Evolutionary conservation across 2,113 vertebrate species (phyloP).

Genomic region (Myotis brandtii): DNA sequence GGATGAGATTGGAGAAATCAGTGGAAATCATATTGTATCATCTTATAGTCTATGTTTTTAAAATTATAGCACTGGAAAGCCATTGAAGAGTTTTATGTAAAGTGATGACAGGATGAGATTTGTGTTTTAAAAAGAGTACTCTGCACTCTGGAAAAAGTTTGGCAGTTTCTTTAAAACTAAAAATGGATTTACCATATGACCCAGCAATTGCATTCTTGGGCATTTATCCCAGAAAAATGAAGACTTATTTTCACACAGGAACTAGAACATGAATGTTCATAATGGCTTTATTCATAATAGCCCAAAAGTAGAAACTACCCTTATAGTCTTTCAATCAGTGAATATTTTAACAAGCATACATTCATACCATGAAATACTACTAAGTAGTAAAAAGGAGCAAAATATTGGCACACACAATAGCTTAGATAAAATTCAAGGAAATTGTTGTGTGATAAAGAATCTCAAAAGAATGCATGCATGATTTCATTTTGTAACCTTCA

Average conservation of each 20-base stretch:
- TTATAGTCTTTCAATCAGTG: not conserved
- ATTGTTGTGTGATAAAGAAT: not conserved
- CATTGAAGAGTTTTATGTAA: slow-evolving; percentile 40
- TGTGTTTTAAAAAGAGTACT: slow-evolving; percentile 26
- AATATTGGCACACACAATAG: not conserved
- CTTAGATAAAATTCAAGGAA: not conserved
- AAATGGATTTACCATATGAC: slow-evolving; percentile 34
- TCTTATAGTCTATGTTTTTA: not conserved
- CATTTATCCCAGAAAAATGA: slow-evolving; percentile 48
- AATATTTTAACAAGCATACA: not conserved
- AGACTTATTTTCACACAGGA: slow-evolving; percentile 47
- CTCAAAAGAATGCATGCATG: not conserved
- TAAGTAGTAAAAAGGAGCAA: slow-evolving; percentile 8
- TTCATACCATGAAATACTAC: not conserved
- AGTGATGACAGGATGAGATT: slow-evolving; percentile 47
- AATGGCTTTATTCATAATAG: not conserved
- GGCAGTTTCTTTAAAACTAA: slow-evolving; percentile 55
- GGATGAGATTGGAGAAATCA: slow-evolving; percentile 28
- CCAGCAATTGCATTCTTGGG: slow-evolving; percentile 27
- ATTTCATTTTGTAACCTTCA: slow-evolving; percentile 28
- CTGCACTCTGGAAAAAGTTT: slow-evolving; percentile 47
- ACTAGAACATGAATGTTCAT: slow-evolving; percentile 23
- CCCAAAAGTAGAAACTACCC: not conserved
- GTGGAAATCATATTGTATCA: slow-evolving; percentile 26
- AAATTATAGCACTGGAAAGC: not conserved